A percentile compares a stretch with the other conserved stretches of the same genome.
Conservation (phyloP, 2,113 vertebrate species). For the Plestiodon gilberti region DNA sequence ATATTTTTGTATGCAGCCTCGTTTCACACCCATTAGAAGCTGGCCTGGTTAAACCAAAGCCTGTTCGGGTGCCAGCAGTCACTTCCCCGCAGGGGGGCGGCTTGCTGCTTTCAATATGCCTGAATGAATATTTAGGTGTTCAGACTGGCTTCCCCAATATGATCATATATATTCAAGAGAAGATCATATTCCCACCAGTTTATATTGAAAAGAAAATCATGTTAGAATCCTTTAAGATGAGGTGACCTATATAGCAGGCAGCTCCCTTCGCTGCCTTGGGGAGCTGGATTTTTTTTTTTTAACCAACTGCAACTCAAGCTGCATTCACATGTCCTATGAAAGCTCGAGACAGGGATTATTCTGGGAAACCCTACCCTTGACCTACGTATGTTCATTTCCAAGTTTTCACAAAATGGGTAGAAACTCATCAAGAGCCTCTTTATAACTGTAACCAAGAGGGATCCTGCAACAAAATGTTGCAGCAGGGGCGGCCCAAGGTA, state of each 20-base stretch:
- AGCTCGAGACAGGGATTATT: no score
- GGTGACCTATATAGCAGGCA: background rate
- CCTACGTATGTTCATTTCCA: background rate
- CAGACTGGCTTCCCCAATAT: background rate
- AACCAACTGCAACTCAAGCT: background rate
- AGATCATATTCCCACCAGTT: background rate
- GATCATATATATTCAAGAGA: constrained; percentile 30
- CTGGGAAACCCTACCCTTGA: background rate
- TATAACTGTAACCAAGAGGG: background rate
- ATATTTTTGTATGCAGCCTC: constrained; percentile 11
- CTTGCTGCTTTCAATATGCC: background rate
- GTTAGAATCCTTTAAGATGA: background rate
- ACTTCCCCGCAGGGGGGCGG: background rate
- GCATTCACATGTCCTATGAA: background rate
- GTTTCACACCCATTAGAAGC: constrained; percentile 1
- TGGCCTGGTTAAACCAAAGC: background rate
- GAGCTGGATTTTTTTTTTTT: background rate
- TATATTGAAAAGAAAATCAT: constrained; percentile 10
- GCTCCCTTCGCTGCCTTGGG: background rate
- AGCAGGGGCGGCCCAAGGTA: no score
- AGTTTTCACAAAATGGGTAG: background rate
- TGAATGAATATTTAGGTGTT: constrained; percentile 8
- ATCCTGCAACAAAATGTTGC: background rate
- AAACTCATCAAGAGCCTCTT: background rate
- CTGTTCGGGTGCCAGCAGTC: rapidly evolving